Percentiles rank a stretch among this genome's conserved stretches.
Conservation (phyloP, 2,888 invertebrate species). For the Ernsta delagoae region DNA sequence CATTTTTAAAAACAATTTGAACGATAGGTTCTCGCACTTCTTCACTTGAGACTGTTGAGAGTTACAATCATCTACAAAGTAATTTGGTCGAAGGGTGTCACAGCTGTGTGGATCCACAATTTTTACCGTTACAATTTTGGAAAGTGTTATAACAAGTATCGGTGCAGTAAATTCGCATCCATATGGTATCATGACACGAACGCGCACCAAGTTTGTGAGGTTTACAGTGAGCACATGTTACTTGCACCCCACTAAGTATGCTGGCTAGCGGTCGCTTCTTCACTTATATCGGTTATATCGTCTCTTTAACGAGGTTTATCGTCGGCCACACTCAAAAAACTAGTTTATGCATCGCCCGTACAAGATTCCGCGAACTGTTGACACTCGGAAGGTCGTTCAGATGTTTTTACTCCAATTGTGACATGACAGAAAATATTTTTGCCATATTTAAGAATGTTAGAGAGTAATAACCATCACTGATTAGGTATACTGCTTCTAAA, state of each 20-base stretch:
- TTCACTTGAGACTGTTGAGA: too few relatives aligned
- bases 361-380: constrained; percentile 18
- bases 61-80: not conserved
- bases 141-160: constrained; percentile 25
- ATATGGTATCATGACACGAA: constrained; percentile 26
- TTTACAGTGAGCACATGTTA: constrained; percentile 28
- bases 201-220: constrained; percentile 21
- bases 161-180: constrained; percentile 21
- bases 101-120: not conserved
- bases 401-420: not conserved
- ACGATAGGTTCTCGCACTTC: too few relatives aligned
- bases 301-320: constrained; percentile 34
- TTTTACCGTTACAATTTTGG: constrained; percentile 19
- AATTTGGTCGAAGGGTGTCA: not conserved
- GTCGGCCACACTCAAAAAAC: constrained; percentile 31
- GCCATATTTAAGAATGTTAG: too few relatives aligned
- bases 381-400: constrained; percentile 1
- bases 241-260: constrained; percentile 27
- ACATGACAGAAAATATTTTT: not conserved
- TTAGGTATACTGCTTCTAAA: too few relatives aligned
- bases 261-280: constrained; percentile 34
- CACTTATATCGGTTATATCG: constrained; percentile 34
- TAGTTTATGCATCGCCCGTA: constrained; percentile 32
- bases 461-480: too few relatives aligned
- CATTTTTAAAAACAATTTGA: too few relatives aligned